phyloP scores from a whole-genome alignment of 2,888 invertebrate species.

The Hyposoter didymator region DNA sequence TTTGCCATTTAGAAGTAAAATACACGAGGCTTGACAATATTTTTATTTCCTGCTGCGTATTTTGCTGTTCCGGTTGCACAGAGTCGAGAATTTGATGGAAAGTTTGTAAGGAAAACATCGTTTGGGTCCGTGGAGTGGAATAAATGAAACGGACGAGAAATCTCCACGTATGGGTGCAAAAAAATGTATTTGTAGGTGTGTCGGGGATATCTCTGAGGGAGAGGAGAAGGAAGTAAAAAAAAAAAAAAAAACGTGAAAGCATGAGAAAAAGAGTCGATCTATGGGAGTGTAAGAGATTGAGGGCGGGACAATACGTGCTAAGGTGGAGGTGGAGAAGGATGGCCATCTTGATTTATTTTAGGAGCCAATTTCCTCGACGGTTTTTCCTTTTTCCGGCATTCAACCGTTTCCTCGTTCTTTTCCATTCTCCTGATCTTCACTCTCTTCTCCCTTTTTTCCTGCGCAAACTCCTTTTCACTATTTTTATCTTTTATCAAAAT shows the following conservation, averaged over 20 bases:
- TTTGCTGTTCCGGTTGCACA: constrained; percentile 2
- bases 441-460: constrained; percentile 11
- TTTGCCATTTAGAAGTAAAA: too few relatives aligned
- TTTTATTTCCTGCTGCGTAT: background rate
- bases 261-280: constrained; percentile 42
- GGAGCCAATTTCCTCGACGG: constrained; percentile 73
- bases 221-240: constrained; percentile 1
- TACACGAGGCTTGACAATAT: background rate
- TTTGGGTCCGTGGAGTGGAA: constrained; percentile 42
- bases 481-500: constrained; percentile 39
- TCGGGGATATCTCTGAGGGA: background rate
- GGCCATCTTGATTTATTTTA: constrained; percentile 74
- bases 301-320: constrained; percentile 61
- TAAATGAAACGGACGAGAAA: constrained; percentile 61
- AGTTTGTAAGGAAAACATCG: constrained; percentile 47
- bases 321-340: constrained; percentile 63
- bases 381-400: constrained; percentile 68
- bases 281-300: constrained; percentile 37
- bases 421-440: constrained; percentile 15
- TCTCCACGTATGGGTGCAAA: background rate
- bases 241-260: constrained; percentile 14
- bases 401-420: constrained; percentile 46
- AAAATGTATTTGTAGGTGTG: background rate
- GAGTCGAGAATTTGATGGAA: constrained; percentile 44
- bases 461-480: constrained; percentile 25